These are phyloP conservation scores for Hecatera dysodea DNA, from an alignment of 2,888 invertebrate genomes.

Conservation along the genomic window DNA sequence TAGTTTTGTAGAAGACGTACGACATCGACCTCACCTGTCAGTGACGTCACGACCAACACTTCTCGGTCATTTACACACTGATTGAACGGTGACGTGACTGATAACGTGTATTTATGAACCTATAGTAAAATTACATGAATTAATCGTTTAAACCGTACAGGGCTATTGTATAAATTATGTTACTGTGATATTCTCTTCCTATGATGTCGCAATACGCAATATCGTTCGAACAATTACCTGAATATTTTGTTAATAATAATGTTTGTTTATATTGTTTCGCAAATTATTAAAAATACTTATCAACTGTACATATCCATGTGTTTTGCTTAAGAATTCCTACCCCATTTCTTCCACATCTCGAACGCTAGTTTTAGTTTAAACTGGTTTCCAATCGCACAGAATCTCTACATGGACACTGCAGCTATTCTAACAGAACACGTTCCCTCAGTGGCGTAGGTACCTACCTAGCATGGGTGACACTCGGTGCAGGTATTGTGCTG, in stretches of 20 bases:
- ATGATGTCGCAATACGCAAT: constrained; percentile 75
- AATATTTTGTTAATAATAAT: constrained; percentile 78
- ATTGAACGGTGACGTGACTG: neutral
- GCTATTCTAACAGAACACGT: no score
- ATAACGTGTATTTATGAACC: neutral
- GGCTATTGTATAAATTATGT: constrained; percentile 69
- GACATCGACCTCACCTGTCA: no score
- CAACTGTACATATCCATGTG: constrained; percentile 65
- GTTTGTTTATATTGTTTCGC: constrained; percentile 73
- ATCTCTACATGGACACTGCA: no score
- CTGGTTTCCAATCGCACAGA: no score
- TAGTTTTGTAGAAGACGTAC: neutral
- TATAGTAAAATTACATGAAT: constrained; percentile 17
- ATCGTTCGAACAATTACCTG: constrained; percentile 74
- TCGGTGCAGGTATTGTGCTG: no score
- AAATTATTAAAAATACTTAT: constrained; percentile 67
- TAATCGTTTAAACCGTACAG: constrained; percentile 51
- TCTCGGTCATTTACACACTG: neutral
- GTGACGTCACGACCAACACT: no score
- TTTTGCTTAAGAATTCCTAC: constrained; percentile 45
- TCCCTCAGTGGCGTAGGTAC: no score
- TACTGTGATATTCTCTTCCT: constrained; percentile 88
- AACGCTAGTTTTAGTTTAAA: neutral
- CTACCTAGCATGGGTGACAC: no score
- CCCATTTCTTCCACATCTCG: neutral